Percentiles rank a stretch among this genome's conserved stretches.
Conservation (phyloP, 2,113 vertebrate species). For the Gymnobelideus leadbeateri region DNA sequence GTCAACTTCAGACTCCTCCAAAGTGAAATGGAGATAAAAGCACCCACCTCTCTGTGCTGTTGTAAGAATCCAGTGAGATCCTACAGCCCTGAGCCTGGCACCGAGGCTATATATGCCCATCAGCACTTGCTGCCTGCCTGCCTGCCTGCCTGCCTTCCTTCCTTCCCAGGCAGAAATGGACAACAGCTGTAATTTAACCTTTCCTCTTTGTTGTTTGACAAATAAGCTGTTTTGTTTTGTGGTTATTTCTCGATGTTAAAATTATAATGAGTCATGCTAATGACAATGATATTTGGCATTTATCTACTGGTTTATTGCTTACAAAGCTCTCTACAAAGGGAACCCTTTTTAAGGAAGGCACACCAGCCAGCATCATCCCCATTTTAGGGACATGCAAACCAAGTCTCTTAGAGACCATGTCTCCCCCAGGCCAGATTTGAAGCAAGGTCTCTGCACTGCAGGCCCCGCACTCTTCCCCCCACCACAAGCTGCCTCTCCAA, state of each 20-base stretch:
- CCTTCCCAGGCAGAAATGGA: background rate
- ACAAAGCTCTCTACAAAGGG: background rate
- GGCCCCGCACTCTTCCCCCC: background rate
- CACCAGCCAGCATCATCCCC: background rate
- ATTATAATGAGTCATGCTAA: background rate
- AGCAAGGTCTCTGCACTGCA: background rate
- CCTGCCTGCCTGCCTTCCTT: too few relatives aligned
- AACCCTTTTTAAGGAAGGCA: background rate
- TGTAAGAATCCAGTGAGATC: background rate
- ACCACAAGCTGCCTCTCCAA: background rate
- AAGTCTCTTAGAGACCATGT: background rate
- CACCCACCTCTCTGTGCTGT: background rate
- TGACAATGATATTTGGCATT: background rate
- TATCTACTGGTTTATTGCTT: background rate
- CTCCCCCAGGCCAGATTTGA: background rate
- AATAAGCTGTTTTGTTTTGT: background rate
- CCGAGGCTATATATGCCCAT: too few relatives aligned
- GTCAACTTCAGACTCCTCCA: background rate
- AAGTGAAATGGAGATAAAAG: constrained; percentile 32
- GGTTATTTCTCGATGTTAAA: background rate
- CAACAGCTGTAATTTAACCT: background rate
- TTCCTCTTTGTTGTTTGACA: background rate
- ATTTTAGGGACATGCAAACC: background rate
- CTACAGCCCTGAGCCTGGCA: background rate
- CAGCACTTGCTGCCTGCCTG: too few relatives aligned